These are phyloP conservation scores for Urophycis tenuis DNA, from an alignment of 2,797 vertebrate genomes.

Conservation along the genomic window DNA sequence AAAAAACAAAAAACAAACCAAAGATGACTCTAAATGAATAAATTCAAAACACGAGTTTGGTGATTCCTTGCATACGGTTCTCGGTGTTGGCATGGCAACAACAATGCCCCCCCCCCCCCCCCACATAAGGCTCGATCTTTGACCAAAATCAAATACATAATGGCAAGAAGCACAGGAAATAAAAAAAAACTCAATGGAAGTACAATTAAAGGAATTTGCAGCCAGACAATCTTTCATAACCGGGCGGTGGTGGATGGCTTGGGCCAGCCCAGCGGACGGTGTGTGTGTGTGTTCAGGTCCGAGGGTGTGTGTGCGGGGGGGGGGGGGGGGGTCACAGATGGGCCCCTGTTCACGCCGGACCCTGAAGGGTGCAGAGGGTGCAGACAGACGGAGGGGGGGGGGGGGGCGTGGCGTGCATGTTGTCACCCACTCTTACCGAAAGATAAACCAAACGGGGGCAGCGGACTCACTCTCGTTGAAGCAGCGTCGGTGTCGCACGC, in stretches of 20 bases:
- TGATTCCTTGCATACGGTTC: constrained; percentile 37
- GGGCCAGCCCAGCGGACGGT: background rate
- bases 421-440: background rate
- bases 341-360: too few relatives aligned
- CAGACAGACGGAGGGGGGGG: too few relatives aligned
- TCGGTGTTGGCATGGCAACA: constrained; percentile 29
- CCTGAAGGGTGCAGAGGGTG: too few relatives aligned
- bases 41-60: constrained; percentile 1
- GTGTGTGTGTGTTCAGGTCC: background rate
- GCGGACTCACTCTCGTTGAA: too few relatives aligned
- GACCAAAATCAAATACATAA: background rate
- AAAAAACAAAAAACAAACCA: too few relatives aligned
- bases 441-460: background rate
- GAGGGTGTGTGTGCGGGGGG: too few relatives aligned
- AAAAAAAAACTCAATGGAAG: background rate
- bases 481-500: too few relatives aligned
- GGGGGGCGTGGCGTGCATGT: background rate
- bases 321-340: too few relatives aligned
- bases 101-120: constrained; percentile 4
- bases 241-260: background rate
- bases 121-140: background rate
- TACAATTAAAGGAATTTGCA: background rate
- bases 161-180: background rate
- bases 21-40: background rate
- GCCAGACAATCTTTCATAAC: background rate